Percentiles rank a stretch among this genome's conserved stretches.
Evolutionary conservation across 2,113 vertebrate genomes (phyloP).

Genomic region (Mustela lutreola): DNA sequence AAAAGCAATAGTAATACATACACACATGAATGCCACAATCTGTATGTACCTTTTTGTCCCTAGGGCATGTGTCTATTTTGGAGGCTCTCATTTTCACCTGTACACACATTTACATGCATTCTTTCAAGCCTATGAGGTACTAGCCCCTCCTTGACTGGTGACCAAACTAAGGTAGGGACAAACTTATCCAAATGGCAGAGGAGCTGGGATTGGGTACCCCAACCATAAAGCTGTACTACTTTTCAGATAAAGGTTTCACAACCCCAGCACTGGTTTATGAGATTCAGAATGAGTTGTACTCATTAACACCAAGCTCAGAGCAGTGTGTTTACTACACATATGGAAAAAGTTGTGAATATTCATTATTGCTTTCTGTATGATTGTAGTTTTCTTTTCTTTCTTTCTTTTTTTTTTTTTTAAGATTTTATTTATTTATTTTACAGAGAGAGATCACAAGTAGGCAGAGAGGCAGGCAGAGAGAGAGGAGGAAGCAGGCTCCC

Average conservation of each 20-base stretch:
- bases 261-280: neutral
- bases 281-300: neutral
- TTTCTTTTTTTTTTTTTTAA: too few relatives aligned
- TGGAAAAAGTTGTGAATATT: neutral
- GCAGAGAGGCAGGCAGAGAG: too few relatives aligned
- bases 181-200: neutral
- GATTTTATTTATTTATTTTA: too few relatives aligned
- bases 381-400: neutral
- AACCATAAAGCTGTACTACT: neutral
- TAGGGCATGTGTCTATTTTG: neutral
- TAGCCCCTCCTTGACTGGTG: neutral
- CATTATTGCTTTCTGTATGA: neutral
- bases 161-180: neutral
- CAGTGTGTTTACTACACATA: fast-evolving
- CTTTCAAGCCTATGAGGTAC: neutral
- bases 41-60: neutral
- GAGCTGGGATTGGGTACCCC: neutral
- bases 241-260: neutral
- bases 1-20: neutral
- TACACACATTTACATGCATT: neutral
- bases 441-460: too few relatives aligned
- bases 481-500: too few relatives aligned
- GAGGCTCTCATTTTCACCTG: neutral
- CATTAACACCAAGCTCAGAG: neutral
- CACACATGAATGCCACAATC: neutral